phyloP scores from a whole-genome alignment of 1,140 invertebrate species.

The Propsilocerus akamusi region DNA sequence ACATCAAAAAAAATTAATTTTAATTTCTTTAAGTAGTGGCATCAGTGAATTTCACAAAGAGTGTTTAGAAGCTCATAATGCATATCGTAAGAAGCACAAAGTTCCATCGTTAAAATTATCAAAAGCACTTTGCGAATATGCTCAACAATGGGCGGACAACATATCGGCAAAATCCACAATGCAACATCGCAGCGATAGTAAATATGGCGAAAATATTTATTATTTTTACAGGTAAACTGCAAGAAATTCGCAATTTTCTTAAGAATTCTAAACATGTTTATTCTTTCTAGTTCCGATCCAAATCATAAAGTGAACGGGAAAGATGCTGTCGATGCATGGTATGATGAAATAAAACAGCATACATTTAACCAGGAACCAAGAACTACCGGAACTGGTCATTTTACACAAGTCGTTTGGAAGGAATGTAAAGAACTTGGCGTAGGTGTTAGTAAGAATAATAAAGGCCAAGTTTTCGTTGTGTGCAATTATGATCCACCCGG shows the following conservation, averaged over 20 bases:
- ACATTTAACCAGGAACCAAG: slow-evolving; percentile 29
- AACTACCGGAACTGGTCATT: slow-evolving; percentile 35
- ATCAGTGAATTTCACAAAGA: slow-evolving; percentile 30
- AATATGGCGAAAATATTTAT: slow-evolving; percentile 27
- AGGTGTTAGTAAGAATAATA: slow-evolving; percentile 35
- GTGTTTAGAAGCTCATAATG: slow-evolving; percentile 51
- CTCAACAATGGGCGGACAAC: slow-evolving; percentile 44
- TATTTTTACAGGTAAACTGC: slow-evolving; percentile 30
- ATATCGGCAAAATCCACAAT: slow-evolving; percentile 39
- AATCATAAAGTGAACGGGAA: slow-evolving; percentile 30
- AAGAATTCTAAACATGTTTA: not conserved
- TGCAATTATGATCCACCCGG: slow-evolving; percentile 56
- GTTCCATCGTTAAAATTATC: slow-evolving; percentile 37
- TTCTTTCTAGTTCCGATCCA: slow-evolving; percentile 25
- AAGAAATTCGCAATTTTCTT: not conserved
- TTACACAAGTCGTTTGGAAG: slow-evolving; percentile 57
- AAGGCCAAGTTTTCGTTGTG: slow-evolving; percentile 36
- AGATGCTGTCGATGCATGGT: slow-evolving; percentile 41
- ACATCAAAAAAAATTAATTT: not conserved
- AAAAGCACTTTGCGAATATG: slow-evolving; percentile 34
- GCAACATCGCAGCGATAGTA: slow-evolving; percentile 40
- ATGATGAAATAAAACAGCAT: slow-evolving; percentile 34
- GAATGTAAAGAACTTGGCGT: slow-evolving; percentile 46
- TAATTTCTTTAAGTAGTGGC: not conserved
- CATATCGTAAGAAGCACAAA: slow-evolving; percentile 40